Percentiles rank a stretch among this genome's conserved stretches.
These are phyloP conservation scores for Syngnathoides biaculeatus DNA, from an alignment of 2,113 vertebrate genomes.

Conservation along the genomic window DNA sequence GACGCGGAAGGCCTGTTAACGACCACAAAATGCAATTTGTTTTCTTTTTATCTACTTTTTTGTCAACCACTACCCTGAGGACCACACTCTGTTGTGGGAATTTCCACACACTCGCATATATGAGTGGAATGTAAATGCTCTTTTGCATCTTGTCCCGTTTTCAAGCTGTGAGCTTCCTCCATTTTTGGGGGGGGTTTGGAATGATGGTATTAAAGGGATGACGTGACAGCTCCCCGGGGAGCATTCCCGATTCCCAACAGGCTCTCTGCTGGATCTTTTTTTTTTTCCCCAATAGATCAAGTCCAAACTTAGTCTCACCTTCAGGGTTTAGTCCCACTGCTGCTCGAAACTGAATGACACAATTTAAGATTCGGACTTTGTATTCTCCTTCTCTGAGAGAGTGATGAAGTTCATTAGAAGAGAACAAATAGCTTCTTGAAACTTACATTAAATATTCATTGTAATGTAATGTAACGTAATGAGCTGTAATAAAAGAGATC, in stretches of 20 bases:
- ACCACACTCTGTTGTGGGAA: not conserved
- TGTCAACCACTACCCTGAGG: not conserved
- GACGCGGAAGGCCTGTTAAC: not conserved
- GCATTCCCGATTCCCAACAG: conserved; percentile 8
- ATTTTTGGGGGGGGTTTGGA: not conserved
- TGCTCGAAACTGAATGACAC: conserved; percentile 1
- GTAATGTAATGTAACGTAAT: too few species aligned
- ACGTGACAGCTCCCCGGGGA: conserved; percentile 2
- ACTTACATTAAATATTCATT: not conserved
- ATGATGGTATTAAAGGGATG: conserved; percentile 4
- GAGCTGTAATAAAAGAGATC: conserved; percentile 2
- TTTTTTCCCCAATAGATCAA: conserved; percentile 4
- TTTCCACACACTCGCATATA: not conserved
- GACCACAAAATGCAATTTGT: not conserved
- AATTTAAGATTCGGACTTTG: conserved; percentile 1
- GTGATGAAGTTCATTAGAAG: not conserved
- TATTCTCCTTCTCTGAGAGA: not conserved
- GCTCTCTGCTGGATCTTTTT: conserved; percentile 5
- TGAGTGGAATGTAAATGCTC: not conserved
- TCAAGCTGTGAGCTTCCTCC: not conserved
- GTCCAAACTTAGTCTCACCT: conserved; percentile 12
- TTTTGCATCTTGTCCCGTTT: not conserved
- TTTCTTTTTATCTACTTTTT: not conserved
- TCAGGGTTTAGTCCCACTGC: conserved; percentile 4
- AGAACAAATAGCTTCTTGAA: not conserved